A percentile compares a stretch with the other conserved stretches of the same genome.
Conservation (phyloP, 2,888 invertebrate species). For the Ecdyonurus torrentis region DNA sequence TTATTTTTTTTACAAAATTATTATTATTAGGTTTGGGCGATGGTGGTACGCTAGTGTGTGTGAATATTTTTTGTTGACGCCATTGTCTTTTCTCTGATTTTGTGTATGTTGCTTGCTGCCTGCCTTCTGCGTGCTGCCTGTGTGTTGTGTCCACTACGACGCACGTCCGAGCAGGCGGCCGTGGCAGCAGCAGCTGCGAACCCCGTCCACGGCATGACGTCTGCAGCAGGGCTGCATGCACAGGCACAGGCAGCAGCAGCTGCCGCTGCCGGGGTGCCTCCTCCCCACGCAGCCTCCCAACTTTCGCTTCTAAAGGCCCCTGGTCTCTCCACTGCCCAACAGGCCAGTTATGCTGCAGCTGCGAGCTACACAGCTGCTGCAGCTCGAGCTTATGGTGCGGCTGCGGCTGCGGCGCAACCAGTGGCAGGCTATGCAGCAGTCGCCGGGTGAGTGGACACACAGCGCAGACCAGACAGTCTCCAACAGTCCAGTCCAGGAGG, state of each 20-base stretch:
- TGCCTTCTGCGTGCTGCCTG: conserved; percentile 3
- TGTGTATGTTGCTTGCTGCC: conserved; percentile 4
- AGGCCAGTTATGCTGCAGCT: conserved; percentile 74
- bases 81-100: conserved; percentile 1
- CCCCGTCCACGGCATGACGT: background rate
- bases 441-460: conserved; percentile 39
- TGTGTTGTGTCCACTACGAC: background rate
- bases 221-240: background rate
- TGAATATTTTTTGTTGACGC: background rate
- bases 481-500: too few species aligned
- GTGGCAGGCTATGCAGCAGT: conserved; percentile 58
- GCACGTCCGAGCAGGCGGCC: background rate
- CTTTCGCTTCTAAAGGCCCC: conserved; percentile 62
- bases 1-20: background rate
- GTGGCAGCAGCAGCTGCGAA: background rate
- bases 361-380: conserved; percentile 77
- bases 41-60: background rate
- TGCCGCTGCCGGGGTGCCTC: conserved; percentile 55
- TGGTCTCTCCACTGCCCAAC: conserved; percentile 36
- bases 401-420: conserved; percentile 52
- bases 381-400: conserved; percentile 63
- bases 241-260: conserved; percentile 35
- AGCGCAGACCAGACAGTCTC: too few species aligned
- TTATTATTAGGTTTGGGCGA: background rate
- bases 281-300: conserved; percentile 37